A percentile compares a stretch with the other conserved stretches of the same genome.
Evolutionary conservation across 1,140 invertebrate species (phyloP).

Genomic region (Drosophila busckii): DNA sequence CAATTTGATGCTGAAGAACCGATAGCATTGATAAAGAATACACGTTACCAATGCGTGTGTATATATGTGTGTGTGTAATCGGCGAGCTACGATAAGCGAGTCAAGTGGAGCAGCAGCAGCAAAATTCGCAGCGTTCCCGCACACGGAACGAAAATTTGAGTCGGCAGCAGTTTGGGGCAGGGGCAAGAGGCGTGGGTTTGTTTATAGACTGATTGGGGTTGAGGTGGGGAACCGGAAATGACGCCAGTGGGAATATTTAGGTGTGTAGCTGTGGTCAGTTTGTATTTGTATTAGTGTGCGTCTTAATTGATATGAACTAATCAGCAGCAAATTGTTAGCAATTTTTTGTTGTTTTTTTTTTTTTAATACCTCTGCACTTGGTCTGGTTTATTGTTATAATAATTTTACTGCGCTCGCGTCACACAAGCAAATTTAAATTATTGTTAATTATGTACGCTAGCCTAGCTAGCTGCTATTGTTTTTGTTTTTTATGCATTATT

Average conservation of each 20-base stretch:
- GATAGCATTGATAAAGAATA: constrained; percentile 53
- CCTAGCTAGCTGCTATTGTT: too few species aligned
- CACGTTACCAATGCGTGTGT: constrained; percentile 8
- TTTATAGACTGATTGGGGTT: constrained; percentile 4
- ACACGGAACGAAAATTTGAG: constrained; percentile 54
- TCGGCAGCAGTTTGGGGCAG: constrained; percentile 1
- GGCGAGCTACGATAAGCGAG: constrained; percentile 45
- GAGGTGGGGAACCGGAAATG: constrained; percentile 55
- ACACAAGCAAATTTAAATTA: constrained; percentile 26
- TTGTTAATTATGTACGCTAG: too few species aligned
- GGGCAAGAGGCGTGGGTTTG: neutral
- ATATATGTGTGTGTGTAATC: constrained; percentile 39
- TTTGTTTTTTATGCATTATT: constrained; percentile 23
- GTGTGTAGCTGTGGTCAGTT: neutral
- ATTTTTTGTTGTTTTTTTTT: constrained; percentile 24
- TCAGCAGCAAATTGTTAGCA: constrained; percentile 40
- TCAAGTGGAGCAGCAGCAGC: constrained; percentile 31
- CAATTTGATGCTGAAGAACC: constrained; percentile 58
- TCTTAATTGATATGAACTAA: constrained; percentile 54
- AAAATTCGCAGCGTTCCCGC: constrained; percentile 29
- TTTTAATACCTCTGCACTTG: constrained; percentile 9
- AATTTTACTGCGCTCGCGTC: constrained; percentile 29
- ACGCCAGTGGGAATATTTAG: constrained; percentile 49
- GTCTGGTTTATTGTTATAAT: constrained; percentile 10
- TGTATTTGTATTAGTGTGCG: neutral